Evolutionary conservation across 2,888 invertebrate species (phyloP), one percentile per base, ranked within the genome.

Genomic region (Deilephila porcellus): DNA sequence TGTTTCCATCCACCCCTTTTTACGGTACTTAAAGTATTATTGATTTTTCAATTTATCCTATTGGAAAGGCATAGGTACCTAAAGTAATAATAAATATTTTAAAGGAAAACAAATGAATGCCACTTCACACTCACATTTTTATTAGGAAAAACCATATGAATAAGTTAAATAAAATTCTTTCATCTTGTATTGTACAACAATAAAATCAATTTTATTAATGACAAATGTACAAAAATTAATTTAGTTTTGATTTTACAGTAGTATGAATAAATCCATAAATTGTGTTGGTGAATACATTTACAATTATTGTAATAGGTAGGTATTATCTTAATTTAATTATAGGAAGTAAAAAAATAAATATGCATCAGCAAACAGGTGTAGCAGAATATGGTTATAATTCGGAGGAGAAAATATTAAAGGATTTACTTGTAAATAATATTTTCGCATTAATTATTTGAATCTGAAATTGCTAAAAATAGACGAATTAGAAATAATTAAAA

Each of bases 171-270:
- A 63, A 63, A 67, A 67, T 7, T 20, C 25, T 52, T 11, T 25
- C 14, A 8, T 20, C 1, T 67, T 25, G 52, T 67, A 4, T 29
- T 52, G 67, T 67, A 71, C 71, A 45, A 60, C 63, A 56, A 67
- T 72, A 67, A 67, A 67, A 67, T 67, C 52, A 72, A 64, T 53
- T 64, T 72, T 67, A 72, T 64, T 59, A 60, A 37, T 60, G 71
- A 45, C 45, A 45, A 71, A 60, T 71, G 60, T 71, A 71, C 20
- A 70, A 74, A 72, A 62, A 70, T 76, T 71, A 59, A 76, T 70
- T 72, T 72, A 71, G 74, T 73, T 76, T 75, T 34, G 32, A 60
- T 74, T 76, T 70, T 67, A 67, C 52, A 67, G 67, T 67, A 67
- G n/a, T 67, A 67, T 52, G 6, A 67, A 67, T 67, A 52, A 25